phyloP scores from a whole-genome alignment of 2,113 vertebrate species.

The Andinoacara biseriatus region DNA sequence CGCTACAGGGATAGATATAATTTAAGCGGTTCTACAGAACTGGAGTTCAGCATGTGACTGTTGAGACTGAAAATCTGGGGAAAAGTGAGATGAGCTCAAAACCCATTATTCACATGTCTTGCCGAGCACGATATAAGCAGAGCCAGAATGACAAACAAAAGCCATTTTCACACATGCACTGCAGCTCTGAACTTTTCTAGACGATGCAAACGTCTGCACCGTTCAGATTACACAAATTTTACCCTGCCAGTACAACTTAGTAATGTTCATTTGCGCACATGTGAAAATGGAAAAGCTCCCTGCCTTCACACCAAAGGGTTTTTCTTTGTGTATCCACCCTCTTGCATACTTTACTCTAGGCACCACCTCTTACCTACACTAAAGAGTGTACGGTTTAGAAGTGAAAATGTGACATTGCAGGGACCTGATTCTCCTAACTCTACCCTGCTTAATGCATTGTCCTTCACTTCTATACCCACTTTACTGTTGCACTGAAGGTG shows the following conservation, averaged over 20 bases:
- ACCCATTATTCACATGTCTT: neutral
- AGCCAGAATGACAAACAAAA: neutral
- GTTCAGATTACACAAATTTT: neutral
- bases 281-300: neutral
- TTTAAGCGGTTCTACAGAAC: neutral
- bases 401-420: neutral
- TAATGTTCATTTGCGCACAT: neutral
- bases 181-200: neutral
- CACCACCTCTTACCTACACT: neutral
- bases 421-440: too few relatives aligned
- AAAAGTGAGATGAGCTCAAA: neutral
- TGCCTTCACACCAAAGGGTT: neutral
- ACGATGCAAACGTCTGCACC: neutral
- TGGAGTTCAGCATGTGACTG: neutral
- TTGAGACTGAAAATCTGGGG: neutral
- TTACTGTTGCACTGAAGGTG: neutral
- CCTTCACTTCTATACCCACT: neutral
- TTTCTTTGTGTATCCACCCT: neutral
- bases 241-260: neutral
- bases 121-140: neutral
- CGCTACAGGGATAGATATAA: neutral
- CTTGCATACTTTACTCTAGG: neutral
- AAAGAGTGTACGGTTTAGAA: neutral
- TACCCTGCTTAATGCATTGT: neutral
- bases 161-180: neutral